Percentiles rank a stretch among this genome's conserved stretches.
phyloP scores from a whole-genome alignment of 1,140 invertebrate species.

The Micrasema minimum region DNA sequence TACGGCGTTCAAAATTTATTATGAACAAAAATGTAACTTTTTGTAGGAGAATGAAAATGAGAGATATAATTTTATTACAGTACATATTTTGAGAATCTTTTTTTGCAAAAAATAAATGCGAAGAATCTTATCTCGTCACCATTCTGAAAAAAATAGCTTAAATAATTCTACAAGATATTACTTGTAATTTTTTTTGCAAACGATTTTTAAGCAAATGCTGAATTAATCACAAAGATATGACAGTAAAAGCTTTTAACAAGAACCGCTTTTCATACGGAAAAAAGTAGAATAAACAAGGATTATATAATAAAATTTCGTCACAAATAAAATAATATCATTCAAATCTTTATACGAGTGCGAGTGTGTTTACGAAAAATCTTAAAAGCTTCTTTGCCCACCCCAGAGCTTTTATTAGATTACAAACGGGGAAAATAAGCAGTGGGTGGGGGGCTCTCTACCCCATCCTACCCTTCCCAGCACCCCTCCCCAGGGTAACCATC shows the following conservation, averaged over 20 bases:
- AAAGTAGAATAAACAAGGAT: constrained; percentile 8
- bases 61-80: no score
- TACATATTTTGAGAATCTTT: no score
- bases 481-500: constrained; percentile 21
- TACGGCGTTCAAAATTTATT: no score
- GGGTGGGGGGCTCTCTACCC: constrained; percentile 5
- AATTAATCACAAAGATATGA: no score
- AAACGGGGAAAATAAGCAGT: constrained; percentile 31
- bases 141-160: no score
- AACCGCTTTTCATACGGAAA: constrained; percentile 9
- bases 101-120: no score
- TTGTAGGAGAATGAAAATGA: no score
- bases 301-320: constrained; percentile 11
- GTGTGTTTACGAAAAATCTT: constrained; percentile 44
- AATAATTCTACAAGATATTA: no score
- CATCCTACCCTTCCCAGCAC: neutral
- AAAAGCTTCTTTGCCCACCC: constrained; percentile 42
- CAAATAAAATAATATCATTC: constrained; percentile 36
- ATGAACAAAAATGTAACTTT: no score
- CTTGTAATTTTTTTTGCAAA: no score
- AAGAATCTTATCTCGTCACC: no score
- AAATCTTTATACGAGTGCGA: constrained; percentile 29
- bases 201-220: no score
- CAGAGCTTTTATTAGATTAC: constrained; percentile 47
- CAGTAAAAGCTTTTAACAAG: constrained; percentile 3